These are phyloP conservation scores for Megaleporinus macrocephalus DNA, from an alignment of 2,113 vertebrate genomes.

Conservation along the genomic window DNA sequence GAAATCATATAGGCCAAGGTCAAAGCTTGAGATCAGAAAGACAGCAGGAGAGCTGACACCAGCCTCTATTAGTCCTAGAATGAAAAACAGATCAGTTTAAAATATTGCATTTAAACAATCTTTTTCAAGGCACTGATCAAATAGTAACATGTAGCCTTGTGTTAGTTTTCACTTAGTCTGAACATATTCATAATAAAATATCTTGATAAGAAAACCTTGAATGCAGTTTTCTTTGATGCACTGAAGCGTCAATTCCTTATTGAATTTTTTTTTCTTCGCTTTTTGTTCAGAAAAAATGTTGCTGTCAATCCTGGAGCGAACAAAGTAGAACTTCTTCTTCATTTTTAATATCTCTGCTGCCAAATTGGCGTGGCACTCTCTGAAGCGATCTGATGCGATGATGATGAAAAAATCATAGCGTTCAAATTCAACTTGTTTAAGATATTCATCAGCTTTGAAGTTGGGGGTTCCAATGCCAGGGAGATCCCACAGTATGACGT, in stretches of 20 bases:
- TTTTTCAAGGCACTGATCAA: too few relatives aligned
- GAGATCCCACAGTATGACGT: conserved; percentile 77
- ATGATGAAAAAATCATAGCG: conserved; percentile 78
- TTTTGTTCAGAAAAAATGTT: conserved; percentile 63
- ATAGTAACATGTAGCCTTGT: too few relatives aligned
- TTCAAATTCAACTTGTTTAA: conserved; percentile 68
- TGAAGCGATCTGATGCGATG: conserved; percentile 72
- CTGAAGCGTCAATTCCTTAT: too few relatives aligned
- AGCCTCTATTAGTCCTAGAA: conserved; percentile 44
- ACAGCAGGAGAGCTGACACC: conserved; percentile 53
- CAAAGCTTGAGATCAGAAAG: conserved; percentile 57
- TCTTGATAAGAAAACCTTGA: conserved; percentile 48
- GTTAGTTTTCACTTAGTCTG: too few relatives aligned
- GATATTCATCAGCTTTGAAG: conserved; percentile 71
- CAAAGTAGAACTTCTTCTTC: conserved; percentile 77
- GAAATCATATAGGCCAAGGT: conserved; percentile 58
- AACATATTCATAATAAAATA: too few relatives aligned
- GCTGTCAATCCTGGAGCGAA: conserved; percentile 76
- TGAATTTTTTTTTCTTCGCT: conserved; percentile 55
- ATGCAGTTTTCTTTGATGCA: conserved; percentile 41
- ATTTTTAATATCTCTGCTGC: conserved; percentile 66
- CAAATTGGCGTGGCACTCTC: conserved; percentile 64
- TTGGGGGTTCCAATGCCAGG: conserved; percentile 73
- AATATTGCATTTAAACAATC: too few relatives aligned
- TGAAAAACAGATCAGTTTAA: neutral